These are phyloP conservation scores for Misgurnus mizolepis DNA, from an alignment of 2,113 vertebrate species.

Conservation along the genomic window DNA sequence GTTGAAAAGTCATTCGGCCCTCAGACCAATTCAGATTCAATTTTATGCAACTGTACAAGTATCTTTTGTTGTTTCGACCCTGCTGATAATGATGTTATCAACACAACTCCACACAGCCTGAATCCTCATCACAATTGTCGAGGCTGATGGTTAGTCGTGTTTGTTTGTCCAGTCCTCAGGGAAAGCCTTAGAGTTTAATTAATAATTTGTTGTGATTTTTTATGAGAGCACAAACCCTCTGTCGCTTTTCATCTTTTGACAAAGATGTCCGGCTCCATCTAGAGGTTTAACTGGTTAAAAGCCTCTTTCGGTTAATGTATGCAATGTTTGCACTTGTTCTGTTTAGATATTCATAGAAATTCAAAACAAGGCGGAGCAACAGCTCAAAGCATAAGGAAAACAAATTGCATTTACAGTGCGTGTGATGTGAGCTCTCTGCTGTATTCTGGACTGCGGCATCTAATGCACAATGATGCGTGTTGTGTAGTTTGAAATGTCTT, in stretches of 20 bases:
- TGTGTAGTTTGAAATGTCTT: not conserved
- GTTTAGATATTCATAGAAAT: conserved; percentile 50
- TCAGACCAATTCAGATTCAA: conserved; percentile 56
- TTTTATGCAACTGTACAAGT: conserved; percentile 48
- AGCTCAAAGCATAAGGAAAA: conserved; percentile 50
- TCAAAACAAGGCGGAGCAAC: conserved; percentile 36
- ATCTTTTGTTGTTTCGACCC: conserved; percentile 55
- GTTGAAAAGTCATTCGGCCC: not conserved
- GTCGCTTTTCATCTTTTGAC: not conserved
- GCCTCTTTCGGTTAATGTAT: conserved; percentile 31
- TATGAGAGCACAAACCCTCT: not conserved
- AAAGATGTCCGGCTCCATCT: conserved; percentile 66
- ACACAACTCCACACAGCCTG: conserved; percentile 58
- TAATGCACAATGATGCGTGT: conserved; percentile 10
- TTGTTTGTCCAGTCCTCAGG: conserved; percentile 15
- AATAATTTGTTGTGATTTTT: conserved; percentile 17
- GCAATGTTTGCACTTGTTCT: conserved; percentile 26
- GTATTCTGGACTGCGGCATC: not conserved
- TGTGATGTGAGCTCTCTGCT: conserved; percentile 8
- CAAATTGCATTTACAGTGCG: conserved; percentile 42
- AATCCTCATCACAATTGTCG: conserved; percentile 50
- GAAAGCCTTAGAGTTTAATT: conserved; percentile 21
- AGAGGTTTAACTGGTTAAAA: conserved; percentile 45
- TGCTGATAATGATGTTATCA: conserved; percentile 57
- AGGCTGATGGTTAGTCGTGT: conserved; percentile 43